Base-by-base conservation (phyloP, 2,888 invertebrate species). In the Drosophila tripunctata region DNA sequence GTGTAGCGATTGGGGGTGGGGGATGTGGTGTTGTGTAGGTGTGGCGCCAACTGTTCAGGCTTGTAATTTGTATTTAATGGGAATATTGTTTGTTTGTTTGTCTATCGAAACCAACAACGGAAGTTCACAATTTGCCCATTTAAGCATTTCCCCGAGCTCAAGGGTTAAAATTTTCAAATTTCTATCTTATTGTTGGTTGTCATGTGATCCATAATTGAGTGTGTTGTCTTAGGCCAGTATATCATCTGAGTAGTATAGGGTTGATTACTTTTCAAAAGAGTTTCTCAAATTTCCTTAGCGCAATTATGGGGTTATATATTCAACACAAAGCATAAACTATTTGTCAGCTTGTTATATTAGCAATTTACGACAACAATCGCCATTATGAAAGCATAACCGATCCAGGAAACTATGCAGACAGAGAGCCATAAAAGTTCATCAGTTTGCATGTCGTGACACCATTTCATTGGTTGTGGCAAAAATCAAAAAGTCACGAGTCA, bases 51-150 rank as follows among this genome's bases (percentile, higher is more conserved):
- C 75, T 69, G 72, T 84, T 78, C 67, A 73, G 72, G 78, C 69
- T 68, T 74, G 65, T 82, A 78, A 79, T 85, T 85, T 78, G 79
- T 78, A 79, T 85, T 82, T 82, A 82, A 77, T 79, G 62, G 79
- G 71, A 82, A 69, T 66, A 75, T 66, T 71, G 65, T 81, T 75
- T 75, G 69, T 80, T 78, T 83, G 63, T 83, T 73, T 71, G 60
- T 44, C 33, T 31, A 35, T 30, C 48, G 54, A 55, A 60, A 51
- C 43, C n/a, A 8, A 21, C 40, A 63, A 60, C 74, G 75, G 72
- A 81, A 78, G 50, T 67, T 36, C 44, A 67, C 81, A 76, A 76
- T 76, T 80, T 81, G 56, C 57, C 44, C 56, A 43, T 55, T 54
- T 47, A 30, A 30, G 12, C 35, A 33, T 36, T 50, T 27, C 21